Evolutionary conservation across 2,888 invertebrate genomes (phyloP).

Genomic region (Apotomis turbidana): DNA sequence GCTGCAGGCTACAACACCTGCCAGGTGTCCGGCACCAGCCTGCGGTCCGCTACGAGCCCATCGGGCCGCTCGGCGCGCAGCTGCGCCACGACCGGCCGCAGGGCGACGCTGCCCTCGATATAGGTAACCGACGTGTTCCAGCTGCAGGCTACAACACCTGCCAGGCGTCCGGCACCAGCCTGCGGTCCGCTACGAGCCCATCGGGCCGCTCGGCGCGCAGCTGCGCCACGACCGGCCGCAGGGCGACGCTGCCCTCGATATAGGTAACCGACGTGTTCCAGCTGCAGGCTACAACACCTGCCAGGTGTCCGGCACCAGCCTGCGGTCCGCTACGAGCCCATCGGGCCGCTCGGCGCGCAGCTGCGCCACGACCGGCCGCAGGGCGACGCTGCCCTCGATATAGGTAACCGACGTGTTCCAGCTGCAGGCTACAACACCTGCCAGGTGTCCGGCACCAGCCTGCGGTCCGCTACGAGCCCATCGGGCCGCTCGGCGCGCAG

Average conservation of each 20-base stretch:
- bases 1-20: too few relatives aligned
- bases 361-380: background rate
- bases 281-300: conserved; percentile 57
- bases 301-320: conserved; percentile 40
- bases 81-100: conserved; percentile 48
- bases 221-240: conserved; percentile 90
- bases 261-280: conserved; percentile 78
- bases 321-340: conserved; percentile 48
- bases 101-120: conserved; percentile 93
- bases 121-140: conserved; percentile 79
- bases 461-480: conserved; percentile 64
- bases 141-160: too few relatives aligned
- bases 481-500: conserved; percentile 71
- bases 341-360: conserved; percentile 25
- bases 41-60: too few relatives aligned
- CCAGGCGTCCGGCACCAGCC: too few relatives aligned
- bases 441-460: conserved; percentile 20
- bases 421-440: too few relatives aligned
- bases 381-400: conserved; percentile 93
- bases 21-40: too few relatives aligned
- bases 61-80: conserved; percentile 50
- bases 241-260: conserved; percentile 95
- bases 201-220: conserved; percentile 71
- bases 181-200: conserved; percentile 58
- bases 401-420: conserved; percentile 78